Base-by-base conservation (phyloP, 1,140 invertebrate species). In the Camponotus floridanus region DNA sequence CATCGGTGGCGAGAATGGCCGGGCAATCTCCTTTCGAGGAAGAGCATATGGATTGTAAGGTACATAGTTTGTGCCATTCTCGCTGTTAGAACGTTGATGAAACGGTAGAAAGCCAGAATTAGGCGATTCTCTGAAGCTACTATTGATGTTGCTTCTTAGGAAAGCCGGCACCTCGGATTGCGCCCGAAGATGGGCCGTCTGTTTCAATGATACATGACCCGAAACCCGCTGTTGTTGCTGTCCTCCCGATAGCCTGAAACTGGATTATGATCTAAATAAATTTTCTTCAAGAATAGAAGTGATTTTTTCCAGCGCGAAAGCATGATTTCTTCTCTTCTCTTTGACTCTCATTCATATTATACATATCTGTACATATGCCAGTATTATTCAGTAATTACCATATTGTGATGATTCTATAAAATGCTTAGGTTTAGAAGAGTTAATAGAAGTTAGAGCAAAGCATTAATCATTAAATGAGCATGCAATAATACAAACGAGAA, bases 11-110 rank as follows among this genome's bases (percentile, higher is more conserved):
- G 93, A 94, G 64, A 93, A 95, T 51, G 93, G 91, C 83, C 93
- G 91, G 26, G 86, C 88, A n/a, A 92, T 91, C 71, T 95, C 95
- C 64, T 92, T 92, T 36, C 94, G 88, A 55, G 93, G 93, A 18
- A 93, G 78, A 5, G 92, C 91, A 84, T 95, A 95, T 3, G 95
- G 94, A 90, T 94, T 95, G 76, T 95, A 95, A 6, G 94, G 92
- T 62, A 95, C 91, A 42, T 94, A 95, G 45, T 87, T 91, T 15
- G 92, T 70, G 45, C 92, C 91, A 86, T 94, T 95, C 64, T 94
- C 94, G 81, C 92, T 94, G 48, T 89, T 91, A n/a, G 90, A 88
- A 76, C 93, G 91, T 74, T 94, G 93, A 86, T 94, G 91, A 83
- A 89, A 91, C 61, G 90, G 85, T 48, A 93, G 76, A 78, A 93